Evolutionary conservation across 2,797 vertebrate genomes (phyloP), one percentile per base, ranked within the genome.

Genomic region (Rhincodon typus): DNA sequence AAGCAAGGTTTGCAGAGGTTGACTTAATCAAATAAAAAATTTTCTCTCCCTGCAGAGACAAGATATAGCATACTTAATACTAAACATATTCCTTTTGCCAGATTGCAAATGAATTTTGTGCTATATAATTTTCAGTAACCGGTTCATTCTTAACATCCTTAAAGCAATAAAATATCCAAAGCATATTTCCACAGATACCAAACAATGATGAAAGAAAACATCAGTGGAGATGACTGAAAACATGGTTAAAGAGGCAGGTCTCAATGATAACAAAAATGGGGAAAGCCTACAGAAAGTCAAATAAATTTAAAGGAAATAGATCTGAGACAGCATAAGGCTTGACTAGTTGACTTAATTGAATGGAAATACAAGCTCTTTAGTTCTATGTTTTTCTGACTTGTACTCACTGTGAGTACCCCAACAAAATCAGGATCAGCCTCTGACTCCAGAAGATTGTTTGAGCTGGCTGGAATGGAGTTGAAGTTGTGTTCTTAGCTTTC

Each of bases 11-110:
- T 96, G 99, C 99, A 0, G 98, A 98, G 50, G 98, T 98, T 88
- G 99, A 99, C 97, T 99, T 99, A 98, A 99, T 99, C 96, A 99
- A 98, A 97, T 99, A 99, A 97, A 99, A 99, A 96, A 99, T 99
- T 97, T 99, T 99, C 97, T 99, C 99, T 96, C 99, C 99, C 99
- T 96, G 95, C 12, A 57, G 42, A 94, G 46, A 50, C 50, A 50
- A 96, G 2, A 84, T 17, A 95, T 69, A 30, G 6, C 57, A 95
- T 1, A 79, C 19, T 50, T 88, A 95, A 57, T 84, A 10, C 15
- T 74, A 15, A 1, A 95, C n/a, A 42, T n/a, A 87, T 95, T 53
- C 34, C 17, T 23, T 69, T 27, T 38, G n/a, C 23, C 17, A 34
- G 1, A 13, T 34, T 15, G 4, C 88, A 57, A 91, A 66, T 57